These are phyloP conservation scores for Tillus elongatus DNA, from an alignment of 2,888 invertebrate genomes.

Conservation along the genomic window DNA sequence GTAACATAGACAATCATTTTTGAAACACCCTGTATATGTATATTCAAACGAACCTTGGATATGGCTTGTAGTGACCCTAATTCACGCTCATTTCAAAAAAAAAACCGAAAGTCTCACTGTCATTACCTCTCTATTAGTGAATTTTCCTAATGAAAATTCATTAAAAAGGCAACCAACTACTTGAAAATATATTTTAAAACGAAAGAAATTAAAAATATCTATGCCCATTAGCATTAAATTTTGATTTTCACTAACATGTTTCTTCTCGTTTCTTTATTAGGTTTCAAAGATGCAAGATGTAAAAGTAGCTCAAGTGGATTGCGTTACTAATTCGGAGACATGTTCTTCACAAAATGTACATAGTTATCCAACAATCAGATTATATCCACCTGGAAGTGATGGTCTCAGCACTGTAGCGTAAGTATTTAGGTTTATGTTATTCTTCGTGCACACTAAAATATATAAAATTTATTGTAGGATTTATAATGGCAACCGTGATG, in stretches of 20 bases:
- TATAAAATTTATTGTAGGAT: slow-evolving; percentile 38
- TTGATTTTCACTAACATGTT: neutral
- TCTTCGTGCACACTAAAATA: neutral
- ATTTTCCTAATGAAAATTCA: too few species aligned
- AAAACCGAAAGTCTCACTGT: too few species aligned
- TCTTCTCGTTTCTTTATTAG: slow-evolving; percentile 25
- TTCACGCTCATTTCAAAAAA: too few species aligned
- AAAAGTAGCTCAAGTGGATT: slow-evolving; percentile 58
- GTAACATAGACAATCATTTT: too few species aligned
- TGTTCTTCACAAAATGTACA: slow-evolving; percentile 52
- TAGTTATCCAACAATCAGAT: slow-evolving; percentile 58
- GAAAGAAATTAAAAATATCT: too few species aligned
- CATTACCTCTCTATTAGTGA: too few species aligned
- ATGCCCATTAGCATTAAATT: too few species aligned
- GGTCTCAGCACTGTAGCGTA: slow-evolving; percentile 46
- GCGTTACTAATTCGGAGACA: slow-evolving; percentile 48
- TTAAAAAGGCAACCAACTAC: too few species aligned
- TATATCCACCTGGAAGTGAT: slow-evolving; percentile 52
- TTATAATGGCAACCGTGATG: slow-evolving; percentile 55
- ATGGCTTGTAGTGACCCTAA: too few species aligned
- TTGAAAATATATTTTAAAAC: too few species aligned
- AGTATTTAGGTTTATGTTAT: slow-evolving; percentile 28
- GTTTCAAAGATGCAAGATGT: slow-evolving; percentile 44
- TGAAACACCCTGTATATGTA: too few species aligned
- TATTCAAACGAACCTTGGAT: too few species aligned